Evolutionary conservation across 1,140 invertebrate genomes (phyloP).

Genomic region (Aphidius gifuensis): DNA sequence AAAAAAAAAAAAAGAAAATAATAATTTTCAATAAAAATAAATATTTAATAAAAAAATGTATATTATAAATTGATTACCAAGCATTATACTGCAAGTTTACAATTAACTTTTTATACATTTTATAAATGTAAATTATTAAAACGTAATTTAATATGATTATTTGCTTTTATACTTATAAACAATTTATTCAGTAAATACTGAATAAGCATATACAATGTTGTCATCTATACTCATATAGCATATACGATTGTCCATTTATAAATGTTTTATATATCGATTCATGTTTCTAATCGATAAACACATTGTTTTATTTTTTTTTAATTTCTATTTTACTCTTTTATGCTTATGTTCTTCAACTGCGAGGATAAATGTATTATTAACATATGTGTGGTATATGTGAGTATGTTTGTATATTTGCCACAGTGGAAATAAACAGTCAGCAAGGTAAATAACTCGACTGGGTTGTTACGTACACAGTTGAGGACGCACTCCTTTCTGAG

Average conservation of each 20-base stretch:
- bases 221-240: too few species aligned
- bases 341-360: not conserved
- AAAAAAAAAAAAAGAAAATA: not conserved
- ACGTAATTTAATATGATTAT: too few species aligned
- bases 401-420: not conserved
- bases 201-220: too few species aligned
- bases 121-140: too few species aligned
- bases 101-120: too few species aligned
- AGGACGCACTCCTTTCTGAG: not conserved
- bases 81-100: too few species aligned
- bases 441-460: not conserved
- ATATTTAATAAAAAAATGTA: too few species aligned
- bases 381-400: not conserved
- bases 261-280: not conserved
- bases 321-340: slow-evolving; percentile 7
- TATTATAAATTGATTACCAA: too few species aligned
- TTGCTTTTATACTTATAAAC: too few species aligned
- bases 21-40: too few species aligned
- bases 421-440: slow-evolving; percentile 13
- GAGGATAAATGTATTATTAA: not conserved
- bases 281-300: slow-evolving; percentile 13
- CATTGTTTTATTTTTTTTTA: not conserved
- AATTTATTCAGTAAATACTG: too few species aligned
- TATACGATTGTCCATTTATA: slow-evolving; percentile 12
- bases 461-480: slow-evolving; percentile 6